Conservation (phyloP, 1,140 invertebrate genomes). For the Scaptodrosophila lebanonensis region DNA sequence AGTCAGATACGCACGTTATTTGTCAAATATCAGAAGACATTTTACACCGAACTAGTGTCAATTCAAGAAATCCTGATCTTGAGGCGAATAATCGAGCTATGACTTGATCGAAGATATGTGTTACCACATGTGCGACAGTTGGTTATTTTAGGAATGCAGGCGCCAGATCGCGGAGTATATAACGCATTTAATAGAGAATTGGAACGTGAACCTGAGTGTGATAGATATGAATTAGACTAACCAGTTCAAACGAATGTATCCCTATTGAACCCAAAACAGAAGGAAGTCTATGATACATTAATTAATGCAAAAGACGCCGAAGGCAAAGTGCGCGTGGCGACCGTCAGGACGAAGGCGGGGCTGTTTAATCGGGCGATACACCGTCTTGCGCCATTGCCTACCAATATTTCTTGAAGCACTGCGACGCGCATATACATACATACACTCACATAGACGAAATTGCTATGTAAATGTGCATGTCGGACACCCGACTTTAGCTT, state of each 20-base stretch:
- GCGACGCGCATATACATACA: no score
- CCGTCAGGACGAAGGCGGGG: no score
- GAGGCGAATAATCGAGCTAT: no score
- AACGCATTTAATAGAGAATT: constrained; percentile 71
- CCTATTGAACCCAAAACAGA: constrained; percentile 7
- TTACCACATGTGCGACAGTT: constrained; percentile 55
- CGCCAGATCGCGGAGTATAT: constrained; percentile 64
- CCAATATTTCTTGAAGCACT: no score
- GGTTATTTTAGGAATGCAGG: constrained; percentile 74
- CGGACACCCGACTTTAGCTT: no score
- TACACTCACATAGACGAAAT: no score
- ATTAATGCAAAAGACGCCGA: constrained; percentile 1
- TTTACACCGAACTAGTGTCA: constrained; percentile 17
- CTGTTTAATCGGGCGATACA: no score
- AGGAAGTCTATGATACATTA: constrained; percentile 8
- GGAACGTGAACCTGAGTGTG: constrained; percentile 39
- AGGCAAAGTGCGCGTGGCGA: no score
- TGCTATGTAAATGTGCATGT: no score
- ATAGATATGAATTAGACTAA: constrained; percentile 23
- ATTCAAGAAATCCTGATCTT: no score
- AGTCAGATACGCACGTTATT: constrained; percentile 75
- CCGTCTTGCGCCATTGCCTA: no score
- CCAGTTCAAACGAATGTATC: constrained; percentile 29
- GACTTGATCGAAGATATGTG: constrained; percentile 59
- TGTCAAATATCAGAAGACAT: constrained; percentile 49